Evolutionary conservation across 1,140 invertebrate species (phyloP), one percentile per base, ranked within the genome.

Genomic region (Drosophila equinoxialis): DNA sequence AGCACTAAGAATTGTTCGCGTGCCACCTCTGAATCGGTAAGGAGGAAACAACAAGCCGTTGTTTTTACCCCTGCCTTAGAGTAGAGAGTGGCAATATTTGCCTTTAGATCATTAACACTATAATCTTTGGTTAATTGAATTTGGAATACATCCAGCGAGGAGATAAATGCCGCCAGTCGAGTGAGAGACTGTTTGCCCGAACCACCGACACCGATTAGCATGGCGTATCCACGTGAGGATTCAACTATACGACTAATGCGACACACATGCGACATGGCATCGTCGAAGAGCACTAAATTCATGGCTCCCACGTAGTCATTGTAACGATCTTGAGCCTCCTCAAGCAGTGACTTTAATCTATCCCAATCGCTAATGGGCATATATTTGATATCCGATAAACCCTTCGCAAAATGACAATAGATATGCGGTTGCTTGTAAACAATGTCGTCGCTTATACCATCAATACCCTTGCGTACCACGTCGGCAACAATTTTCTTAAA

Each of bases 251-350:
- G 94, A 93, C 97, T 98, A 65, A 99, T 99, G 77, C 96, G 94
- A 92, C 96, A 98, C 26, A 98, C 95, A 90, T 98, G 97, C 70
- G 95, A 94, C 95, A 99, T 98, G 3, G 98, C 98, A 92, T 99
- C 98, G 90, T 98, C 97, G 91, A 99, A 99, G 2, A 99, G 94
- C 6, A 99, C 98, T 6, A 99, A 93, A 93, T 98, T 98, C 97
- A 99, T 98, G 1, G 96, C 96, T 4, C 97, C 95, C 35, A 98
- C 94, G 74, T 95, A 92, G 74, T 96, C 95, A 91, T 98, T 98
- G 84, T 99, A 99, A 59, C 94, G 95, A 11, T 94, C 93, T 39
- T 98, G 93, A 5, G 97, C 97, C 79, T 98, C 98, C 1, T 95
- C 93, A 0, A 98, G 92, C 48, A 98, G 93, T 81, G 95, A 95